Conservation (phyloP, 2,888 invertebrate species). For the Dendrolimus pini region DNA sequence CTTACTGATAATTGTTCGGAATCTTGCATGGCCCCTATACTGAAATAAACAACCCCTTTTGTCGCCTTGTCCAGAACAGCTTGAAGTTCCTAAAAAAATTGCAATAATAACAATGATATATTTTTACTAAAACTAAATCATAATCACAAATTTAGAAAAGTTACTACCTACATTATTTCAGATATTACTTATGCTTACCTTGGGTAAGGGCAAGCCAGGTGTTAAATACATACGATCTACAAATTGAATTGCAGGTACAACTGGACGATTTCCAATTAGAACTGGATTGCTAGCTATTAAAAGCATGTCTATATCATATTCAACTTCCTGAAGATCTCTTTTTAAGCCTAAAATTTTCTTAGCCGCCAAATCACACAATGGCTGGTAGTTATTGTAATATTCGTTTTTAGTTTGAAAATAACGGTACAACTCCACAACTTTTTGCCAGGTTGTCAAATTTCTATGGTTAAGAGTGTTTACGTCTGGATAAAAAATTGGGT, state of each 20-base stretch:
- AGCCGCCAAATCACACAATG: constrained; percentile 50
- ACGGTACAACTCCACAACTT: constrained; percentile 43
- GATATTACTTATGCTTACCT: constrained; percentile 28
- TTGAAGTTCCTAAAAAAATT: constrained; percentile 47
- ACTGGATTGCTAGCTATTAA: constrained; percentile 55
- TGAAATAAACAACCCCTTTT: constrained; percentile 68
- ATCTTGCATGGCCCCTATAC: constrained; percentile 68
- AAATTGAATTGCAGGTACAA: constrained; percentile 47
- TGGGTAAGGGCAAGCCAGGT: constrained; percentile 40
- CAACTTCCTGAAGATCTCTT: constrained; percentile 48
- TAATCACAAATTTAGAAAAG: too few relatives aligned
- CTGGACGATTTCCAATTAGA: constrained; percentile 55
- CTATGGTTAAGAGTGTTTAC: constrained; percentile 55
- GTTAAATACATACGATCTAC: constrained; percentile 61
- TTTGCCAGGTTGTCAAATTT: constrained; percentile 57
- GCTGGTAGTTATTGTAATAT: constrained; percentile 51
- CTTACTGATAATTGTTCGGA: constrained; percentile 51
- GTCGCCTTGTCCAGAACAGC: constrained; percentile 47
- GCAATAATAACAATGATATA: not conserved
- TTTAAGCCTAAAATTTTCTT: constrained; percentile 50
- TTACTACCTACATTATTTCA: too few relatives aligned
- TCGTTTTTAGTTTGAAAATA: constrained; percentile 46
- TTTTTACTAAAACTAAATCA: too few relatives aligned
- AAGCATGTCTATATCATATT: constrained; percentile 60
- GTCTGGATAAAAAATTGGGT: constrained; percentile 70